These are phyloP conservation scores for Sclerurus mexicanus DNA, from an alignment of 2,113 vertebrate species.

Conservation along the genomic window DNA sequence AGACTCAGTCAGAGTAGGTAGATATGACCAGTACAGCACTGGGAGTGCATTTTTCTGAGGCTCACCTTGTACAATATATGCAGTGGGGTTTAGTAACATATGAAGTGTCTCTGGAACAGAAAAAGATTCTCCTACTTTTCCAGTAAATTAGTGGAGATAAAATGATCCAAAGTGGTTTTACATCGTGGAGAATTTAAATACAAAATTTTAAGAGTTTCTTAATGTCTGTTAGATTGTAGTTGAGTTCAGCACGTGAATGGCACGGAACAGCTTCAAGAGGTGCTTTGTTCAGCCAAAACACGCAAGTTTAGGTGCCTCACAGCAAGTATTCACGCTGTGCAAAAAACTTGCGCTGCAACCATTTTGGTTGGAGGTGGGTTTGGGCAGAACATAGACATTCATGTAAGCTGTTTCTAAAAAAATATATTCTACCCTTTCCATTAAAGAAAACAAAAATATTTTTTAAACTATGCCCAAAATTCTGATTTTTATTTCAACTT, in stretches of 20 bases:
- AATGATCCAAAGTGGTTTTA: not conserved
- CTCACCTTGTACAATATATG: not conserved
- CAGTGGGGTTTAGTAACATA: too few relatives aligned
- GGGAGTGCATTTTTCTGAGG: not conserved
- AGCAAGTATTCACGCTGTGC: not conserved
- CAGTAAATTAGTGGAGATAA: not conserved
- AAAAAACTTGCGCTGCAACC: not conserved
- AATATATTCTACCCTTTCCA: not conserved
- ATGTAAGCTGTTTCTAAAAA: not conserved
- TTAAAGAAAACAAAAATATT: not conserved
- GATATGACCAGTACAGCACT: not conserved
- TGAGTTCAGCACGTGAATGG: not conserved
- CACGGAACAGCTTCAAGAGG: not conserved
- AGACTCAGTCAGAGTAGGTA: not conserved
- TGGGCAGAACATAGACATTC: not conserved
- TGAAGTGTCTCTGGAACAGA: not conserved
- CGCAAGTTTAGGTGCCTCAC: not conserved
- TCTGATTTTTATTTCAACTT: constrained; percentile 1
- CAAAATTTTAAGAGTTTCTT: not conserved
- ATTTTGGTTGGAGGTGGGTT: not conserved
- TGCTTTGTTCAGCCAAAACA: not conserved
- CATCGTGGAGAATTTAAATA: not conserved
- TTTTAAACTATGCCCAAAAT: not conserved
- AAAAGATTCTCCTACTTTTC: not conserved
- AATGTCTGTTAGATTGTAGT: not conserved